These are phyloP conservation scores for Bilobella aurantiaca DNA, from an alignment of 1,140 invertebrate genomes.

Conservation along the genomic window DNA sequence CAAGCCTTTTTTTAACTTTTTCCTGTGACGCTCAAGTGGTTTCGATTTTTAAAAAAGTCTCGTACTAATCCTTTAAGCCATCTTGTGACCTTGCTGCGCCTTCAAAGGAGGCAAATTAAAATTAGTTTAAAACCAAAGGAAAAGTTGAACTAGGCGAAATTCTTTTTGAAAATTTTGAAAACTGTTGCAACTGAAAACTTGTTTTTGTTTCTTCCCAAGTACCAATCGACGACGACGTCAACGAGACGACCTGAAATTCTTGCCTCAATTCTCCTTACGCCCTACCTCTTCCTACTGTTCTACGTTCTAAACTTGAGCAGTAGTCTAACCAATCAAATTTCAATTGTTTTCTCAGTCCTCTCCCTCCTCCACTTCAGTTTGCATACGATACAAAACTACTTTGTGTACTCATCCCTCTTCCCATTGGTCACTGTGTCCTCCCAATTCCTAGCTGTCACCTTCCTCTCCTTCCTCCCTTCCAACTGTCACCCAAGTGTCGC, in stretches of 20 bases:
- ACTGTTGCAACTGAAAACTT: not conserved
- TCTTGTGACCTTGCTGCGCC: too few species aligned
- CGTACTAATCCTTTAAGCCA: too few species aligned
- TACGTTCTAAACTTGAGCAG: constrained; percentile 1
- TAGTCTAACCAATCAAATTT: not conserved
- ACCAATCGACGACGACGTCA: not conserved
- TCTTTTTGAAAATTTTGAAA: too few species aligned
- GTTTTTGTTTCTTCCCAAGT: not conserved
- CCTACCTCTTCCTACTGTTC: not conserved
- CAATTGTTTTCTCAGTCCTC: not conserved
- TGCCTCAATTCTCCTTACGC: not conserved
- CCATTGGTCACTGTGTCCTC: not conserved
- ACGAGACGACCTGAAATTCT: not conserved
- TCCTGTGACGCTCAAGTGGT: not conserved
- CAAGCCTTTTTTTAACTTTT: too few species aligned
- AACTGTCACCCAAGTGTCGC: too few species aligned
- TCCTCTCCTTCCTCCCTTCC: not conserved
- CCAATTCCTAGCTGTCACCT: not conserved
- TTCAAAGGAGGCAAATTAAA: too few species aligned
- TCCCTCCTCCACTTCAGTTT: not conserved
- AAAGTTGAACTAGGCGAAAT: too few species aligned
- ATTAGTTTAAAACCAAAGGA: too few species aligned
- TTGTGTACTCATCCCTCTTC: not conserved
- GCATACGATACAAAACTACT: constrained; percentile 5
- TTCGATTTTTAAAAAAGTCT: not conserved